Evolutionary conservation across 92 coral and sea anemone species (phyloP).

Genomic region (Anthopleura xanthogrammica): DNA sequence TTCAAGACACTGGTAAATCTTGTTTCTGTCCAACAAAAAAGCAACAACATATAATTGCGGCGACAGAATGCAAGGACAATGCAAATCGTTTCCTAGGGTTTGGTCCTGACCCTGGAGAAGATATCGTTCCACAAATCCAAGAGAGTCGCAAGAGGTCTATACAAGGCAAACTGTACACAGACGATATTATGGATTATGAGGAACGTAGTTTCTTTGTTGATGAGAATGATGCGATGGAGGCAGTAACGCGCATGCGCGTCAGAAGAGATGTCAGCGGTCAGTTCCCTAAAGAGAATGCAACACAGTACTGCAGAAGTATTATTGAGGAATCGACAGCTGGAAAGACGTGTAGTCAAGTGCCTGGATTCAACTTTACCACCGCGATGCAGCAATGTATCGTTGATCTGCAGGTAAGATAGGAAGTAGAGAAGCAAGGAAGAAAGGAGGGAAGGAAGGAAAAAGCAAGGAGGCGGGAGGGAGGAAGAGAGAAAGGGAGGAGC

Average conservation of each 20-base stretch:
- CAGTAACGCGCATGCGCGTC: slow-evolving; percentile 17
- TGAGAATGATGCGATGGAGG: slow-evolving; percentile 15
- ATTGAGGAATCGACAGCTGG: slow-evolving; percentile 50
- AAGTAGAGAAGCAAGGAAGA: background rate
- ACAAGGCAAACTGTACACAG: slow-evolving; percentile 28
- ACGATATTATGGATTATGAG: slow-evolving; percentile 56
- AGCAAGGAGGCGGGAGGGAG: too few relatives aligned
- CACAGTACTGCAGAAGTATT: slow-evolving; percentile 48
- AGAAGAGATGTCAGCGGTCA: slow-evolving; percentile 32
- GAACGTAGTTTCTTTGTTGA: slow-evolving; percentile 31
- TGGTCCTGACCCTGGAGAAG: slow-evolving; percentile 10
- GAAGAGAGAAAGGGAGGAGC: too few relatives aligned
- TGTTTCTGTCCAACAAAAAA: background rate
- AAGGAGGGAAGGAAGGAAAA: background rate
- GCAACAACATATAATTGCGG: background rate
- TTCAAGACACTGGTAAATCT: background rate
- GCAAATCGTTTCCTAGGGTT: background rate
- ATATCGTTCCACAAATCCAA: background rate
- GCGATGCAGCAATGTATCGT: slow-evolving; percentile 42
- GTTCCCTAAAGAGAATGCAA: slow-evolving; percentile 47
- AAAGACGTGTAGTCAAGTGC: slow-evolving; percentile 40
- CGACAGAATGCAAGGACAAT: background rate
- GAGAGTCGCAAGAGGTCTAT: slow-evolving; percentile 10
- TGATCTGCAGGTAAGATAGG: slow-evolving; percentile 41
- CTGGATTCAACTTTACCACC: slow-evolving; percentile 43